Evolutionary conservation across 2,888 invertebrate species (phyloP), one percentile per base, ranked within the genome.

Genomic region (Sturmia bella): DNA sequence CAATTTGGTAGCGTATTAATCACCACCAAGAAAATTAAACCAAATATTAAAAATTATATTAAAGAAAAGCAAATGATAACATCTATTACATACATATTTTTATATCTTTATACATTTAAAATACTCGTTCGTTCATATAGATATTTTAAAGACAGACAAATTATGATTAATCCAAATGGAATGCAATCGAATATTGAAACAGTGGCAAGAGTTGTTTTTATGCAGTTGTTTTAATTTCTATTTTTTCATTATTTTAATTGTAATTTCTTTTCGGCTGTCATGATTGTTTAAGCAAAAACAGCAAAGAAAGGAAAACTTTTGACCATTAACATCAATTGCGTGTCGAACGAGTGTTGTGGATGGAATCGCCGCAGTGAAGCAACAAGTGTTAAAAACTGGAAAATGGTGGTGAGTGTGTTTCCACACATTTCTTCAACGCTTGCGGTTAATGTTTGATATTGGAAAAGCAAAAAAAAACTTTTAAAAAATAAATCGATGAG

Each of bases 291-390:
- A 19, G 59, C 59, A 77, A 72, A 72, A 39, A 32, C 2, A 70
- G 39, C 24, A 50, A 48, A 27, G 48, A 72, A 72, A 54, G 68
- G 50, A 75, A 75, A 32, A 50, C 32, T 75, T 66, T 72, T 84
- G 78, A 78, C 75, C 81, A 84, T 84, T 81, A 84, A 73, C 75
- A 68, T 69, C 78, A 61, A 78, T 73, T 78, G 72, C 78, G 57
- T 78, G 72, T 59, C 52, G 78, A 66, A 52, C 52, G 59, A 59
- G 32, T 21, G 43, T 59, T 43, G 48, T 52, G 21, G 13, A 37
- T 52, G 43, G 48, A 52, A 45, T 21, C 70, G 48, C 12, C 32
- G 39, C n/a, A 64, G 17, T 56, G 21, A 45, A 69, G 43, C 68
- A 76, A 69, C 59, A 78, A 66, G 72, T 72, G 72, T 64, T 63